A percentile compares a stretch with the other conserved stretches of the same genome.
Evolutionary conservation across 2,888 invertebrate species (phyloP).

Genomic region (Sphaerophoria taeniata): DNA sequence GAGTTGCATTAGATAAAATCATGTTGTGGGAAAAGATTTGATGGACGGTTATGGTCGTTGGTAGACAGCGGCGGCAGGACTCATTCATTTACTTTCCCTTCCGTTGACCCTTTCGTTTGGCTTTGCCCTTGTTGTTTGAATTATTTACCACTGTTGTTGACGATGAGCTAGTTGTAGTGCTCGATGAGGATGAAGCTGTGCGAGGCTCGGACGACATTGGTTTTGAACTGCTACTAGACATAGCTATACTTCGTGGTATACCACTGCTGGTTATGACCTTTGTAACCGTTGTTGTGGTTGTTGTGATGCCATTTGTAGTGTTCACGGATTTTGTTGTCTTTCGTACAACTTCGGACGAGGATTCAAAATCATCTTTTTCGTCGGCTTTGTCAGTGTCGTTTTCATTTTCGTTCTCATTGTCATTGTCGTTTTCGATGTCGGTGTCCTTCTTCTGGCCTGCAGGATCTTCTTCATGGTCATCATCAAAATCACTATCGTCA

Average conservation of each 20-base stretch:
- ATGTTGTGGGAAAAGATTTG: background rate
- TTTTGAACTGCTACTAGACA: conserved; percentile 37
- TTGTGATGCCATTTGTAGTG: conserved; percentile 78
- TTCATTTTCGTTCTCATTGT: too few species aligned
- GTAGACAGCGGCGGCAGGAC: background rate
- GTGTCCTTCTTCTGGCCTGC: conserved; percentile 10
- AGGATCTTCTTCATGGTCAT: conserved; percentile 15
- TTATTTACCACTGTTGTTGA: conserved; percentile 49
- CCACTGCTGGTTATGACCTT: conserved; percentile 81
- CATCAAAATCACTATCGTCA: background rate
- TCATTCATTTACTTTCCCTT: conserved; percentile 52
- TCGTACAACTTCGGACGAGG: conserved; percentile 51
- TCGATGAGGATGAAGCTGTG: background rate
- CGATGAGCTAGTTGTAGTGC: background rate
- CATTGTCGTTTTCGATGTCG: background rate
- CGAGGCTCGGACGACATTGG: background rate
- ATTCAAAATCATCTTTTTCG: conserved; percentile 57
- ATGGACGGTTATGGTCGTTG: background rate
- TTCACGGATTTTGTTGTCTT: conserved; percentile 78
- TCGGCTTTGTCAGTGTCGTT: background rate
- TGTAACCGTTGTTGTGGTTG: conserved; percentile 81
- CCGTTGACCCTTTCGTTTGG: conserved; percentile 61
- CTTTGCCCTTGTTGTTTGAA: conserved; percentile 59
- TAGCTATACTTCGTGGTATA: conserved; percentile 77
- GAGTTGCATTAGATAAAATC: conserved; percentile 24